Conservation (phyloP, 2,888 invertebrate species). For the Thyatira batis region DNA sequence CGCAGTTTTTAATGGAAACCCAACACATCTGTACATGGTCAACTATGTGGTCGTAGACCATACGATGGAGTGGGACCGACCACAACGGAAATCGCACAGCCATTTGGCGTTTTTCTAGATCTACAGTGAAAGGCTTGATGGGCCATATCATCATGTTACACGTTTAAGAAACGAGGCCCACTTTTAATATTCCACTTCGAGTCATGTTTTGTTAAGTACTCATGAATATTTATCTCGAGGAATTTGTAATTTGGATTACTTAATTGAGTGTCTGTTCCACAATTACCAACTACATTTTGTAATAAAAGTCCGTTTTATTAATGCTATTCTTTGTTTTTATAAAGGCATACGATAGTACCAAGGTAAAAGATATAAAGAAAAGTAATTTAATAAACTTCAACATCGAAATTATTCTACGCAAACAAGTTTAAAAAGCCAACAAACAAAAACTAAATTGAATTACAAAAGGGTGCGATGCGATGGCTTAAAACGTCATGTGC, state of each 20-base stretch:
- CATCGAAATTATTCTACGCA: no score
- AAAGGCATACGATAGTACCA: no score
- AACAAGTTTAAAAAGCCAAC: background rate
- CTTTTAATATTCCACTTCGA: constrained; percentile 16
- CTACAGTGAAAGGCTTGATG: constrained; percentile 40
- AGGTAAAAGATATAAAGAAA: background rate
- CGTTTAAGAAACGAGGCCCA: constrained; percentile 19
- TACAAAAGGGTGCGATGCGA: background rate
- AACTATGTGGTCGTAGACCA: constrained; percentile 27
- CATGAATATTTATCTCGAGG: background rate
- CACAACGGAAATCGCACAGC: constrained; percentile 62
- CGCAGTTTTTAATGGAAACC: constrained; percentile 22
- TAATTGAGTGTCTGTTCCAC: background rate
- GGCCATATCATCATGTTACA: constrained; percentile 26
- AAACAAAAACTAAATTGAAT: constrained; percentile 1
- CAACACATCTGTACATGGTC: constrained; percentile 26
- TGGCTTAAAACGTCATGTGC: background rate
- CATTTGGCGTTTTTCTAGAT: constrained; percentile 55
- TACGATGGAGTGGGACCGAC: constrained; percentile 37
- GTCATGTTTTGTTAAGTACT: background rate
- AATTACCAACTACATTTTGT: background rate
- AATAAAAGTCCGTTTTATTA: no score
- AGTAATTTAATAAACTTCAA: background rate
- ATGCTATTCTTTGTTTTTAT: no score
- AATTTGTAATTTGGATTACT: background rate